phyloP scores from a whole-genome alignment of 2,797 vertebrate species.

The Hemibagrus guttatus region DNA sequence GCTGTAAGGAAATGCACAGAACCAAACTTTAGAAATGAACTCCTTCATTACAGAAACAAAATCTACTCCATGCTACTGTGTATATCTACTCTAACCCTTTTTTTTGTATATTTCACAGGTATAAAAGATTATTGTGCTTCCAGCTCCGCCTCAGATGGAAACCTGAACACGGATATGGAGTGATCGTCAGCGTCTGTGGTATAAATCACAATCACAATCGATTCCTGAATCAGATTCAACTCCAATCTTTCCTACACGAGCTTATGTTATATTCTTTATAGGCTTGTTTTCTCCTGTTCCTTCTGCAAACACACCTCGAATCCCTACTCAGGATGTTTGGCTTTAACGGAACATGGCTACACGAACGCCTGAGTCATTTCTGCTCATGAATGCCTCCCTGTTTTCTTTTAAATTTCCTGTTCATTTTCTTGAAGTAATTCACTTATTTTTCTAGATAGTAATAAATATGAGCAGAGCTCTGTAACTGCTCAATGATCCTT shows the following conservation, averaged over 20 bases:
- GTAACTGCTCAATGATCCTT: not conserved
- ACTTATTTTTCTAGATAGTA: not conserved
- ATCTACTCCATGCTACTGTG: not conserved
- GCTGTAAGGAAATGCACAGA: conserved; percentile 14
- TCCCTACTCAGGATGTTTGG: not conserved
- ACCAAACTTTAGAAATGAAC: not conserved
- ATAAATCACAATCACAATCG: not conserved
- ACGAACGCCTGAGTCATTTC: not conserved
- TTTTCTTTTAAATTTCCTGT: not conserved
- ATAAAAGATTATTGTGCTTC: conserved; percentile 72
- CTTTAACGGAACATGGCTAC: not conserved
- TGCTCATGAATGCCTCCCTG: not conserved
- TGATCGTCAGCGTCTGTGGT: not conserved
- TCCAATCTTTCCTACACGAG: not conserved
- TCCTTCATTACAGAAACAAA: not conserved
- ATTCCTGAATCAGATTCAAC: not conserved
- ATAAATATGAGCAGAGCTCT: not conserved
- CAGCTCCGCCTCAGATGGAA: conserved; percentile 16
- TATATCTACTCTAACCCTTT: not conserved
- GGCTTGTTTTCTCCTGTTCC: not conserved
- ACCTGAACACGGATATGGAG: not conserved
- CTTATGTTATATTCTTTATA: not conserved
- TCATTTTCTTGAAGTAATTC: not conserved
- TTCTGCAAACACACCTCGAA: not conserved
- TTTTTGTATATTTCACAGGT: conserved; percentile 61